These are phyloP conservation scores for Atrina japonica DNA, from an alignment of 2,888 invertebrate species.

Conservation along the genomic window DNA sequence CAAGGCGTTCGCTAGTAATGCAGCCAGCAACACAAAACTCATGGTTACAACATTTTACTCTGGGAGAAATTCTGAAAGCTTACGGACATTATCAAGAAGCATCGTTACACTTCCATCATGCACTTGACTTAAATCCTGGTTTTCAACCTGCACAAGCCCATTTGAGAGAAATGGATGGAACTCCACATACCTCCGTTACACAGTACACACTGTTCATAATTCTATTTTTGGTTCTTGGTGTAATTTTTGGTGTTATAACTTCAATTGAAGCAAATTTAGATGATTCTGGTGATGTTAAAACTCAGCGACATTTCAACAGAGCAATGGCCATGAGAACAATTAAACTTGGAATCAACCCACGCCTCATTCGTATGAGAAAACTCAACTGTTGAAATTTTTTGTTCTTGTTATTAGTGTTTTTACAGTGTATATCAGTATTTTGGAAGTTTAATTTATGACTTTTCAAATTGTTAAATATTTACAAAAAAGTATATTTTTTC, in stretches of 20 bases:
- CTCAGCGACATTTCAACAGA: conserved; percentile 92
- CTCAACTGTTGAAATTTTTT: conserved; percentile 50
- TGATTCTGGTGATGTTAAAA: conserved; percentile 81
- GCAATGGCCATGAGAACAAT: conserved; percentile 94
- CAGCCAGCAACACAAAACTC: conserved; percentile 90
- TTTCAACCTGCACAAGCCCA: conserved; percentile 91
- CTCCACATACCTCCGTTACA: conserved; percentile 90
- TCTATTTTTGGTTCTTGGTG: conserved; percentile 89
- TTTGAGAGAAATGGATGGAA: conserved; percentile 89
- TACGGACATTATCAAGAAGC: conserved; percentile 95
- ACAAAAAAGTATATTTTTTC: no score
- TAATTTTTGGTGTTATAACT: conserved; percentile 90
- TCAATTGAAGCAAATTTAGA: conserved; percentile 84
- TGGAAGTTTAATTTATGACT: no score
- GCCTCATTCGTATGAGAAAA: conserved; percentile 68
- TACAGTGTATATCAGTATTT: no score
- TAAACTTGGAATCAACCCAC: conserved; percentile 81
- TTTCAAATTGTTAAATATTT: no score
- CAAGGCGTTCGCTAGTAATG: conserved; percentile 90
- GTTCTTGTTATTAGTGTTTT: no score
- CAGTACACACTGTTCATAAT: conserved; percentile 93
- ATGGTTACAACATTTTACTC: conserved; percentile 95
- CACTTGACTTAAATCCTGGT: conserved; percentile 91
- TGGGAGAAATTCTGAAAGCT: conserved; percentile 95
- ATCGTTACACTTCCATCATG: conserved; percentile 89